Percentiles rank a stretch among this genome's conserved stretches.
Conservation (phyloP, 2,113 vertebrate genomes). For the Paramisgurnus dabryanus region DNA sequence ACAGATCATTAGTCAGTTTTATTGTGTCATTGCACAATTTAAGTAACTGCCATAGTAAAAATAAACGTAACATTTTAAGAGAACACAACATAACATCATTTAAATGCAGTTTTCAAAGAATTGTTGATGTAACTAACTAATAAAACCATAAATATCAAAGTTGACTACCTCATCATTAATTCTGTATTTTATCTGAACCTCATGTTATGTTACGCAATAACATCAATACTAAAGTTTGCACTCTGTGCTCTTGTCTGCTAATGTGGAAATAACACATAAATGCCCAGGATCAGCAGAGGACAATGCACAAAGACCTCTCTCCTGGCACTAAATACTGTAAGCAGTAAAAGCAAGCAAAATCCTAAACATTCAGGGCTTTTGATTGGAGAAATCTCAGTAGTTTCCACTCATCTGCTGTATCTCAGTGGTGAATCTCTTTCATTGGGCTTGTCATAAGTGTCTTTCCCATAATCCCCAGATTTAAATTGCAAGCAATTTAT, state of each 20-base stretch:
- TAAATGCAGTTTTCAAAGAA: slow-evolving; percentile 22
- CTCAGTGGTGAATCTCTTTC: slow-evolving; percentile 42
- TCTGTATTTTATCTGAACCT: not conserved
- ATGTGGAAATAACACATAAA: slow-evolving; percentile 40
- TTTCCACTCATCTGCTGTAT: slow-evolving; percentile 41
- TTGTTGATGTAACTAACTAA: not conserved
- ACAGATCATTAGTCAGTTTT: slow-evolving; percentile 42
- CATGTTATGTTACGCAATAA: slow-evolving; percentile 15
- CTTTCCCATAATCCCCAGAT: slow-evolving; percentile 48
- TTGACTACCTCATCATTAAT: not conserved
- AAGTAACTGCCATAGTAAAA: slow-evolving; percentile 17
- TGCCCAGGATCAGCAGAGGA: slow-evolving; percentile 10
- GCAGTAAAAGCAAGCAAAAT: slow-evolving; percentile 19
- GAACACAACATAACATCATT: not conserved
- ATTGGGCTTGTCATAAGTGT: slow-evolving; percentile 43
- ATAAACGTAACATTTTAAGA: slow-evolving; percentile 33
- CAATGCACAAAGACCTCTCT: not conserved
- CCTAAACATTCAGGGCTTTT: slow-evolving; percentile 21
- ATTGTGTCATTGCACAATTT: slow-evolving; percentile 39
- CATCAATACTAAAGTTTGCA: not conserved
- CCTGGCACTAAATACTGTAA: not conserved
- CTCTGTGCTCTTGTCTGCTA: slow-evolving; percentile 26
- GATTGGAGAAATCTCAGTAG: not conserved
- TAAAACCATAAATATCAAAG: not conserved
- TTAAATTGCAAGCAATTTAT: slow-evolving; percentile 30